phyloP scores from a whole-genome alignment of 2,113 vertebrate species.

The Plectropomus leopardus region DNA sequence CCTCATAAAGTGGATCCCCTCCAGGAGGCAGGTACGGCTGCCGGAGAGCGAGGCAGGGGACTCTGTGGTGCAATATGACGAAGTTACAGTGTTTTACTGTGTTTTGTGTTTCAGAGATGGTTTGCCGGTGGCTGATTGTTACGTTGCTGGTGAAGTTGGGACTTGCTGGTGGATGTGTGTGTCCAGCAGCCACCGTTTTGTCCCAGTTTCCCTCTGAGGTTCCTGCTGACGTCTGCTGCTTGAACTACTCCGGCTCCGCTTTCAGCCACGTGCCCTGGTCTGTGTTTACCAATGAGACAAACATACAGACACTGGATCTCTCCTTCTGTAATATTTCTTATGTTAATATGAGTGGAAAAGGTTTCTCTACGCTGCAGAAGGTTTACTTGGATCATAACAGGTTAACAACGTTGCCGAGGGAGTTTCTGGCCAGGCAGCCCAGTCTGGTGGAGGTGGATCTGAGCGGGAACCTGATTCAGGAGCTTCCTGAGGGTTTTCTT shows the following conservation, averaged over 20 bases:
- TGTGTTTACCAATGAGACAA: constrained; percentile 72
- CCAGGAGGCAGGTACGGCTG: constrained; percentile 34
- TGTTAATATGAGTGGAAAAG: constrained; percentile 50
- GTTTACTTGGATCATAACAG: constrained; percentile 87
- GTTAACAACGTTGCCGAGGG: constrained; percentile 81
- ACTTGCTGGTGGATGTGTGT: constrained; percentile 76
- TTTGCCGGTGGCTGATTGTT: constrained; percentile 63
- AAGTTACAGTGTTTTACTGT: neutral
- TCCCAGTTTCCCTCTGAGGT: constrained; percentile 74
- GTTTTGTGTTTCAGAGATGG: constrained; percentile 61
- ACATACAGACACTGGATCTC: constrained; percentile 86
- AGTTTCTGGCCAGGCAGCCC: constrained; percentile 84
- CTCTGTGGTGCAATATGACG: neutral
- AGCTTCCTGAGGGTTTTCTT: constrained; percentile 86
- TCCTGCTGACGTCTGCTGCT: constrained; percentile 82
- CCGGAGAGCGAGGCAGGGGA: neutral
- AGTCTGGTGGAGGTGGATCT: constrained; percentile 86
- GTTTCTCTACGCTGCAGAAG: constrained; percentile 71
- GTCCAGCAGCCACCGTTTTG: constrained; percentile 79
- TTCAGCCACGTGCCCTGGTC: constrained; percentile 85
- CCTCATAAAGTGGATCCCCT: constrained; percentile 49
- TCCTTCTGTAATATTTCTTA: constrained; percentile 85
- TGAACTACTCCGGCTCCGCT: constrained; percentile 88
- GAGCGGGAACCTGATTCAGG: constrained; percentile 83
- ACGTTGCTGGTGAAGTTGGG: constrained; percentile 38